Base-by-base conservation (phyloP, 2,113 vertebrate genomes). In the Cyphomyrus discorhynchus region DNA sequence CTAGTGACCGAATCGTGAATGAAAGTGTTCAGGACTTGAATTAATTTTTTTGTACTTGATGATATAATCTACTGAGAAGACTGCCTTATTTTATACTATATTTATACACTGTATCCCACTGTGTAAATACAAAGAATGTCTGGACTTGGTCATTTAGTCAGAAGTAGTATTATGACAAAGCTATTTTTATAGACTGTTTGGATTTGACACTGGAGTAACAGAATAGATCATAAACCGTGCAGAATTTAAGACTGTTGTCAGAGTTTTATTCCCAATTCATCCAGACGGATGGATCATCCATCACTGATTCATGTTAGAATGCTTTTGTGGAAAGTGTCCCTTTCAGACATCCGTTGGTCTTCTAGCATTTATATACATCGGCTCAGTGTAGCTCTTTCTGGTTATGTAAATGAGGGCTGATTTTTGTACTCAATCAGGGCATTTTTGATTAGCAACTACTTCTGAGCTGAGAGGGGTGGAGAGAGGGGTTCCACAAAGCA, bases 11-110 rank as follows among this genome's bases (percentile, higher is more conserved):
- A 93, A 94, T 94, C 95, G 94, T 95, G 95, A 96, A 96, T 93
- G 93, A 87, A 87, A 87, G 50, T 56, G 35, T 92, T 94, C 19
- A 94, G 90, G 94, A 95, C 95, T 95, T 91, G 93, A 93, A 96
- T 93, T 94, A 13, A 31, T 70, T 70, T 70, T 96, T 96, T 97
- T 97, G 94, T 96, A 96, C 93, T 95, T 95, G 95, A 94, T 95
- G 95, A 94, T 95, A 94, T 96, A 96, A 96, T 95, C 95, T 96
- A 95, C 96, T 96, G 96, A 96, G 94, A 47, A 96, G 92, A 96
- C 96, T 97, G 97, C 97, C 97, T 98, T 98, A 97, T 97, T 99
- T 99, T 98, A 95, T 97, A 97, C 94, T 95, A 95, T 97, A 95
- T 98, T 98, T 98, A 97, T 98, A 97, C 95, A 96, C 94, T 96